A percentile compares a stretch with the other conserved stretches of the same genome.
These are phyloP conservation scores for Noctua janthina DNA, from an alignment of 2,888 invertebrate species.

Conservation along the genomic window DNA sequence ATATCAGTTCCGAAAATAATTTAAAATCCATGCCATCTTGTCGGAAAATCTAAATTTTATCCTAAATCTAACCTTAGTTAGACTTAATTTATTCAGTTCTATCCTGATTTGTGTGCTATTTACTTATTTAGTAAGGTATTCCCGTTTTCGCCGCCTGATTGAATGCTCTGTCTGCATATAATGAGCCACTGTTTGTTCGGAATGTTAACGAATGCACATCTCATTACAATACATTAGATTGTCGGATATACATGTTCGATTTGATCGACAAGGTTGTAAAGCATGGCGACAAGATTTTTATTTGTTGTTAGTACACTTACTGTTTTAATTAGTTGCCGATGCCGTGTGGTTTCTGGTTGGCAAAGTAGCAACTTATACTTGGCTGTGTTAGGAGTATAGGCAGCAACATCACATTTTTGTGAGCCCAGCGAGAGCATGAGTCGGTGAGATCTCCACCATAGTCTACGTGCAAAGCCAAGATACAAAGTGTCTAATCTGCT, in stretches of 20 bases:
- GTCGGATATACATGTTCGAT: conserved; percentile 22
- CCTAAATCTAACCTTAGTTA: too few relatives aligned
- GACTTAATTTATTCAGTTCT: not conserved
- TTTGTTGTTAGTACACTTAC: not conserved
- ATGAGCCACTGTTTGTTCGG: conserved; percentile 8
- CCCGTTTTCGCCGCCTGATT: conserved; percentile 51
- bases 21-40: too few relatives aligned
- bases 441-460: not conserved
- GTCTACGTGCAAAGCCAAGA: not conserved
- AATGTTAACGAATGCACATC: conserved; percentile 60
- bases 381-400: not conserved
- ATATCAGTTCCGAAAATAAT: too few relatives aligned
- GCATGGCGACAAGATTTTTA: not conserved
- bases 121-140: conserved; percentile 38
- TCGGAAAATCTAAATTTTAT: too few relatives aligned
- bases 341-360: not conserved
- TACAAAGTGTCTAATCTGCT: not conserved
- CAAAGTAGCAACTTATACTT: not conserved
- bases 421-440: not conserved
- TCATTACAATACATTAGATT: conserved; percentile 59
- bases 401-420: not conserved
- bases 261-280: conserved; percentile 57
- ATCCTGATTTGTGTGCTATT: not conserved
- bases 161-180: conserved; percentile 43
- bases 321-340: not conserved